Conservation (phyloP, 1,140 invertebrate genomes). For the Bactericera cockerelli region DNA sequence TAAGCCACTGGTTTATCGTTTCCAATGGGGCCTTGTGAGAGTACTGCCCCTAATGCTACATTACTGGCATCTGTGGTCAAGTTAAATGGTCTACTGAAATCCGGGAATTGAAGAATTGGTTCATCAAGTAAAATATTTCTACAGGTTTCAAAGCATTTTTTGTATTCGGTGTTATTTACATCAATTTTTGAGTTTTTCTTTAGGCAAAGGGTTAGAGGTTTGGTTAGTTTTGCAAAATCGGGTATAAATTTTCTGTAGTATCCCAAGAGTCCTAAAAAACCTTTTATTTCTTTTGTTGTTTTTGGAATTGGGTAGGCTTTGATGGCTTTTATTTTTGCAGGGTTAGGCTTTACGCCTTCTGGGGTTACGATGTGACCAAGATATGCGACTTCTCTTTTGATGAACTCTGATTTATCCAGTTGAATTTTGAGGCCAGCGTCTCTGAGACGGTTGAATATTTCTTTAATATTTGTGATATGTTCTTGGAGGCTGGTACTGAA, state of each 20-base stretch:
- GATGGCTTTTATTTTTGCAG: slow-evolving; percentile 27
- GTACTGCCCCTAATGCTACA: slow-evolving; percentile 16
- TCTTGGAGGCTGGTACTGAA: slow-evolving; percentile 5
- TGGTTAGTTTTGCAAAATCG: slow-evolving; percentile 20
- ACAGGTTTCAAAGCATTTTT: slow-evolving; percentile 25
- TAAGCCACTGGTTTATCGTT: slow-evolving; percentile 22
- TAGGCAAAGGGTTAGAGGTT: slow-evolving; percentile 23
- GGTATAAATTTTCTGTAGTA: slow-evolving; percentile 28
- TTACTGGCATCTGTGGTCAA: slow-evolving; percentile 21
- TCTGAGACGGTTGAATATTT: slow-evolving; percentile 9
- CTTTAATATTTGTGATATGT: slow-evolving; percentile 12
- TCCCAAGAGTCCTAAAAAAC: slow-evolving; percentile 26
- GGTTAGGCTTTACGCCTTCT: slow-evolving; percentile 26
- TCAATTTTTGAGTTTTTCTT: slow-evolving; percentile 9
- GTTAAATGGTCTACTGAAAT: slow-evolving; percentile 21
- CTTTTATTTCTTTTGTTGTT: slow-evolving; percentile 24
- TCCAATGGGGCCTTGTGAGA: slow-evolving; percentile 22
- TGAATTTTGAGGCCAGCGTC: slow-evolving; percentile 15
- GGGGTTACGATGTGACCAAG: slow-evolving; percentile 27
- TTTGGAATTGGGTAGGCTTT: slow-evolving; percentile 24
- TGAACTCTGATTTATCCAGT: slow-evolving; percentile 24
- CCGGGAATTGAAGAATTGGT: slow-evolving; percentile 23
- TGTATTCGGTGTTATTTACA: not conserved
- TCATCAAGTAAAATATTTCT: slow-evolving; percentile 24
- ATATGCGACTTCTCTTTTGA: slow-evolving; percentile 26